phyloP scores from a whole-genome alignment of 2,797 vertebrate species.

The Chiroxiphia lanceolata region DNA sequence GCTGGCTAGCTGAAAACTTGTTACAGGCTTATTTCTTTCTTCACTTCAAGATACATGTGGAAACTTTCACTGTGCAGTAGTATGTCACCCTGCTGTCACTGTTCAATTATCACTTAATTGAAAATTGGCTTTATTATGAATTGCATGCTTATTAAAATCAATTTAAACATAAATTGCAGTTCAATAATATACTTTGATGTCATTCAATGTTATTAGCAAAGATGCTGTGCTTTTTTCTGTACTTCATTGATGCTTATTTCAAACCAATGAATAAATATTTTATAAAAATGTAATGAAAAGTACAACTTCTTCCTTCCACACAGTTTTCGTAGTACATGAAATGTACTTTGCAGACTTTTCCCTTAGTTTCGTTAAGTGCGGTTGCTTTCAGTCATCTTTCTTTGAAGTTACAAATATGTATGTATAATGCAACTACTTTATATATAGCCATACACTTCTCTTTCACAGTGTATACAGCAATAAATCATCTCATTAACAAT shows the following conservation, averaged over 20 bases:
- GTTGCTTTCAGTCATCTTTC: not conserved
- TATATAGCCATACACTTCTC: not conserved
- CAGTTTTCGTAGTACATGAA: not conserved
- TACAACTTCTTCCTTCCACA: not conserved
- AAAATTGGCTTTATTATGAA: constrained; percentile 48
- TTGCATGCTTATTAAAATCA: constrained; percentile 28
- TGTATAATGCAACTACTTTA: not conserved
- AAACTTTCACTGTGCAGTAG: not conserved
- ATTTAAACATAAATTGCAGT: constrained; percentile 19
- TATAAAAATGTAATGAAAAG: not conserved
- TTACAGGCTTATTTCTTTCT: not conserved
- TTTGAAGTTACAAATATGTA: not conserved
- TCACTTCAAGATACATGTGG: not conserved
- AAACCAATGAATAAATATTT: not conserved
- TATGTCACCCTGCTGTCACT: not conserved
- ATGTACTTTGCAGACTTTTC: not conserved
- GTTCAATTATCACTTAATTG: constrained; percentile 36
- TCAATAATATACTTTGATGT: constrained; percentile 6
- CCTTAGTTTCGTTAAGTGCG: not conserved
- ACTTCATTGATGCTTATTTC: not conserved
- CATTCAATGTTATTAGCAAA: not conserved
- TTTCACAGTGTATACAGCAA: not conserved
- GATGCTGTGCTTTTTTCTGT: not conserved
- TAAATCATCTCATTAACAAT: constrained; percentile 31
- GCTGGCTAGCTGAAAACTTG: not conserved